Percentiles rank a stretch among this genome's conserved stretches.
Conservation (phyloP, 1,140 invertebrate species). For the Achatina immaculata region DNA sequence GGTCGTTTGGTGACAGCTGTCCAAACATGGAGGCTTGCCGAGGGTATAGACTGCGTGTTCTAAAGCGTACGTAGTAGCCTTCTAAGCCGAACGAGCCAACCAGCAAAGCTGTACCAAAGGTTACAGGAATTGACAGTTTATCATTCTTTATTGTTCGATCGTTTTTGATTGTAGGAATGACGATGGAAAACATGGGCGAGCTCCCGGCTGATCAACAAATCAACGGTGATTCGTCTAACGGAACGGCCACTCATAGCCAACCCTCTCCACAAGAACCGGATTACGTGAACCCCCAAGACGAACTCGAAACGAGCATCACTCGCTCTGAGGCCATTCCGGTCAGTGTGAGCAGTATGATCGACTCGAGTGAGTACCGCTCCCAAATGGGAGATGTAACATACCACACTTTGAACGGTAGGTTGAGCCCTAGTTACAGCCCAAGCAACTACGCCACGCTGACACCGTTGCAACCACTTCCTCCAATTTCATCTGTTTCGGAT, state of each 20-base stretch:
- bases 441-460: conserved; percentile 95
- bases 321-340: conserved; percentile 76
- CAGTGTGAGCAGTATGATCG: conserved; percentile 83
- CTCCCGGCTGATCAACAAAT: conserved; percentile 70
- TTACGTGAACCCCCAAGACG: conserved; percentile 49
- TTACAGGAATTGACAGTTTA: conserved; percentile 68
- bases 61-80: conserved; percentile 68
- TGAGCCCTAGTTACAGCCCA: conserved; percentile 74
- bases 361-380: conserved; percentile 82
- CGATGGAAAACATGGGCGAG: conserved; percentile 73
- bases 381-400: conserved; percentile 89
- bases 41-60: conserved; percentile 63
- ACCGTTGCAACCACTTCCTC: conserved; percentile 94
- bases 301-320: conserved; percentile 49
- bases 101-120: conserved; percentile 68
- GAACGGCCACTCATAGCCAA: conserved; percentile 54
- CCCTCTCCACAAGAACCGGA: conserved; percentile 45
- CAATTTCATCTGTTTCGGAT: conserved; percentile 97
- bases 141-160: conserved; percentile 70
- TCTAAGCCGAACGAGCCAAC: conserved; percentile 62
- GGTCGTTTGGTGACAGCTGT: conserved; percentile 68
- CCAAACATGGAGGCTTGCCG: conserved; percentile 70
- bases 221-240: conserved; percentile 64
- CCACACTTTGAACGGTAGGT: conserved; percentile 78
- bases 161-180: conserved; percentile 70